These are phyloP conservation scores for Vireo griseus DNA, from an alignment of 2,797 vertebrate genomes.

Conservation along the genomic window DNA sequence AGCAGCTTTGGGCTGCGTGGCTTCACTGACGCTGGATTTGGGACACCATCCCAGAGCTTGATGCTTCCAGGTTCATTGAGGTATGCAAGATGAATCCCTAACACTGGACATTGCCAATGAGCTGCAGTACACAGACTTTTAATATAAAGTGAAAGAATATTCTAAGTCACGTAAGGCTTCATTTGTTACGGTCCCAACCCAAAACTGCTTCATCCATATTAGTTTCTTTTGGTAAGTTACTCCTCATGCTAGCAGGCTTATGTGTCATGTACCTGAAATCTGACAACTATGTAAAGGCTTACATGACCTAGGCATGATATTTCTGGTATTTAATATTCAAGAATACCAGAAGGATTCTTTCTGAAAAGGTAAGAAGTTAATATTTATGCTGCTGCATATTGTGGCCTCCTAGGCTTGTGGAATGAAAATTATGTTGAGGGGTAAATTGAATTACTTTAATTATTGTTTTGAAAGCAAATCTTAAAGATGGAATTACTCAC, in stretches of 20 bases:
- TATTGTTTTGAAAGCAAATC: not conserved
- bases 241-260: not conserved
- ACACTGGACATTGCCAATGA: not conserved
- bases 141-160: not conserved
- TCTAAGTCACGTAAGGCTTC: not conserved
- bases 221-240: not conserved
- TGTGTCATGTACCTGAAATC: not conserved
- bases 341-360: not conserved
- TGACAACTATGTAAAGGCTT: not conserved
- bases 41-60: constrained; percentile 52
- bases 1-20: not conserved
- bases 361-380: not conserved
- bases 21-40: constrained; percentile 57
- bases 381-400: not conserved
- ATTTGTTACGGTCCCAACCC: not conserved
- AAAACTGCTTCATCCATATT: not conserved
- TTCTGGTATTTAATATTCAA: not conserved
- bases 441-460: not conserved
- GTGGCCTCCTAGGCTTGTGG: not conserved
- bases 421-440: not conserved
- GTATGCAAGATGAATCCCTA: constrained; percentile 38
- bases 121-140: not conserved
- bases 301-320: not conserved
- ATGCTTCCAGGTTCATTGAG: constrained; percentile 63
- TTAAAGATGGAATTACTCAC: not conserved